These are phyloP conservation scores for Drosophila anomelani DNA, from an alignment of 2,888 invertebrate genomes.

Conservation along the genomic window DNA sequence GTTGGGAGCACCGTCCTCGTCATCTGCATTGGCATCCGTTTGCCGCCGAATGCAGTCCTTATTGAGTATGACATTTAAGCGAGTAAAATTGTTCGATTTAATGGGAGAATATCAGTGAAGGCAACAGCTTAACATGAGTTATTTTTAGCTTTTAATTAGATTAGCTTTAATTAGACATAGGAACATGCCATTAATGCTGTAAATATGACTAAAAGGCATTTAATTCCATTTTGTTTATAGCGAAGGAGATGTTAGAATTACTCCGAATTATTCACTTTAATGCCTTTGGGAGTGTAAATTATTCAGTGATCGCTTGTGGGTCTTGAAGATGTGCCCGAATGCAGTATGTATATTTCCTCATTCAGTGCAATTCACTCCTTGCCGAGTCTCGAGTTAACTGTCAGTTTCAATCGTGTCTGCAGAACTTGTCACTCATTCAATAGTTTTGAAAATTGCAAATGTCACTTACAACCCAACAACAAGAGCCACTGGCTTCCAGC, in stretches of 20 bases:
- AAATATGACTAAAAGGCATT: background rate
- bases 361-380: conserved; percentile 32
- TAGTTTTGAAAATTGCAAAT: conserved; percentile 83
- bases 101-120: conserved; percentile 50
- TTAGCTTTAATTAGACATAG: background rate
- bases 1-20: conserved; percentile 17
- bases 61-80: conserved; percentile 70
- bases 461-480: conserved; percentile 79
- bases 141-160: background rate
- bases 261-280: conserved; percentile 5
- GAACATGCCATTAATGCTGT: background rate
- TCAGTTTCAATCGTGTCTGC: conserved; percentile 83
- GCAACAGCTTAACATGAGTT: background rate
- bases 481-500: conserved; percentile 50
- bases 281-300: conserved; percentile 21
- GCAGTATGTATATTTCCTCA: conserved; percentile 1
- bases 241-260: background rate
- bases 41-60: conserved; percentile 27
- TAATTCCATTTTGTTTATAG: background rate
- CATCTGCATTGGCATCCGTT: conserved; percentile 8
- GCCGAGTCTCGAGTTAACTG: conserved; percentile 61
- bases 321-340: conserved; percentile 3
- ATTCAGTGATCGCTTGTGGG: conserved; percentile 35
- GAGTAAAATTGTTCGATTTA: conserved; percentile 46
- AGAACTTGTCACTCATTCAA: conserved; percentile 83